Evolutionary conservation across 2,888 invertebrate genomes (phyloP).

Genomic region (Pammene fasciana): DNA sequence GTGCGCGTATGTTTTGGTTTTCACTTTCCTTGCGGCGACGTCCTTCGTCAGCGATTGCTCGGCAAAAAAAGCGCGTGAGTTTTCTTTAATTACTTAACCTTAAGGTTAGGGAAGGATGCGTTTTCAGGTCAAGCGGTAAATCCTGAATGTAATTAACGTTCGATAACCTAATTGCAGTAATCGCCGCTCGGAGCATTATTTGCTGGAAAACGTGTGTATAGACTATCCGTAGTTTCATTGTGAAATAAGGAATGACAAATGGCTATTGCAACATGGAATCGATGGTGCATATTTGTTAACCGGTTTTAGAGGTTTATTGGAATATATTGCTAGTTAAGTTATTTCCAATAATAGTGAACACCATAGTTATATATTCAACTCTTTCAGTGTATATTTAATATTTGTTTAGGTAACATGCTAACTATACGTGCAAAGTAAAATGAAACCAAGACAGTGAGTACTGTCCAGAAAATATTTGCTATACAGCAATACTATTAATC

Average conservation of each 20-base stretch:
- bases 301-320: constrained; percentile 16
- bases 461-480: too few species aligned
- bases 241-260: constrained; percentile 41
- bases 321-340: background rate
- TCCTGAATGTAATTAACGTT: constrained; percentile 32
- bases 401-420: too few species aligned
- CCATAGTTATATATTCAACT: background rate
- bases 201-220: constrained; percentile 11
- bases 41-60: constrained; percentile 59
- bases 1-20: constrained; percentile 69
- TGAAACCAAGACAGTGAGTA: too few species aligned
- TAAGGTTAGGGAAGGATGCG: constrained; percentile 26
- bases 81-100: constrained; percentile 43
- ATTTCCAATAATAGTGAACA: background rate
- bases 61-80: constrained; percentile 75
- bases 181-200: constrained; percentile 21
- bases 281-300: constrained; percentile 32
- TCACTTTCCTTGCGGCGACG: constrained; percentile 57
- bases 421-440: too few species aligned
- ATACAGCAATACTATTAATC: too few species aligned
- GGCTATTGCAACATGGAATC: constrained; percentile 27
- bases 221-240: constrained; percentile 29
- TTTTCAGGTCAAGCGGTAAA: constrained; percentile 38
- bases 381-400: too few species aligned
- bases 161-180: constrained; percentile 28